Base-by-base conservation (phyloP, 2,888 invertebrate genomes). In the Thumatha senex region DNA sequence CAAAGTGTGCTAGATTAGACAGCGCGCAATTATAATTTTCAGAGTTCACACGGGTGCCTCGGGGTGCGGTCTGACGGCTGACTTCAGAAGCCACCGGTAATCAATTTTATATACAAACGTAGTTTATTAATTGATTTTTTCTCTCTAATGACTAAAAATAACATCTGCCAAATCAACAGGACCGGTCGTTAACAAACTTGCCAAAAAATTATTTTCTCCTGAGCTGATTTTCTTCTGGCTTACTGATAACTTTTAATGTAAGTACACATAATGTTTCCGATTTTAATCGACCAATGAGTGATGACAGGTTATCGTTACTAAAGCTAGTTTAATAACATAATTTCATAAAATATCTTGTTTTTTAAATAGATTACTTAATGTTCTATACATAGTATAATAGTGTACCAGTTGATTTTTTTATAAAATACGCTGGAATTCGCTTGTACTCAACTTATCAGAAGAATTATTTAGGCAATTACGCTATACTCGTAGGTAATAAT, bases 41-140 rank as follows among this genome's bases (percentile, higher is more conserved):
- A 86, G 82, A 76, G 82, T 89, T 89, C 85, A 86, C 86, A 84
- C 83, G 82, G 72, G 64, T 76, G 77, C 76, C 80, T 76, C 70
- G 70, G 79, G 79, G n/a, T 74, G 72, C 70, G 72, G 73, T 66
- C 72, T 63, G 81, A 76, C 82, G 84, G 84, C 78, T 70, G 80
- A 80, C 84, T 87, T 88, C 86, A 86, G 90, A 87, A 89, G 89
- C 86, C 67, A 66, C 50, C 53, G 63, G 80, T 90, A 88, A 90
- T 90, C 89, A 89, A 90, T 90, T 90, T 89, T 86, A 77, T 87
- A 85, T 84, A 89, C 88, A 90, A 89, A 89, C 84, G 75, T 79
- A 74, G 82, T 84, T 81, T 82, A 83, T 84, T 89, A 88, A 89
- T 89, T 84, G 84, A 82, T 85, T 89, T 89, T 80, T 86, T 80